A percentile compares a stretch with the other conserved stretches of the same genome.
Evolutionary conservation across 2,888 invertebrate species (phyloP).

Genomic region (Auanema freiburgensis): DNA sequence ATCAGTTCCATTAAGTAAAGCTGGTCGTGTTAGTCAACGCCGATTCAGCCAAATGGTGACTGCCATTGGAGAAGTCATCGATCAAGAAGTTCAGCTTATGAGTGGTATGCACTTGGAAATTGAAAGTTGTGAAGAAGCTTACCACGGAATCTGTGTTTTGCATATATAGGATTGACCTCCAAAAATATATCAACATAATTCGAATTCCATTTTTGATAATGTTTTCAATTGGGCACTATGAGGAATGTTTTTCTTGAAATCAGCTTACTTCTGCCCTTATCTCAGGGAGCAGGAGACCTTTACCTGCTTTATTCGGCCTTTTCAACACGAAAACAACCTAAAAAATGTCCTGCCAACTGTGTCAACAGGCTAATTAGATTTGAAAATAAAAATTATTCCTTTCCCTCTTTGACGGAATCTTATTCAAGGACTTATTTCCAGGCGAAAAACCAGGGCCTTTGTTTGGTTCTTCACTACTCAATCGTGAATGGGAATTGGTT

Average conservation of each 20-base stretch:
- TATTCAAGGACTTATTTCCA: conserved; percentile 25
- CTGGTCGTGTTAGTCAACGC: conserved; percentile 32
- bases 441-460: conserved; percentile 46
- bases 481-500: conserved; percentile 67
- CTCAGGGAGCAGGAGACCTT: not conserved
- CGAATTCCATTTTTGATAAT: not conserved
- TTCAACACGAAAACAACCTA: not conserved
- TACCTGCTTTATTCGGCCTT: not conserved
- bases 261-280: not conserved
- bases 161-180: not conserved
- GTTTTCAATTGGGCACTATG: too few relatives aligned
- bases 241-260: not conserved
- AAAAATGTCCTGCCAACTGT: too few relatives aligned
- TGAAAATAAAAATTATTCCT: too few relatives aligned
- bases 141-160: too few relatives aligned
- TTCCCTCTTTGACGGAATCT: too few relatives aligned
- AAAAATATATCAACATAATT: not conserved
- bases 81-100: conserved; percentile 31
- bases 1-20: conserved; percentile 43
- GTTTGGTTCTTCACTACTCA: conserved; percentile 51
- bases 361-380: too few relatives aligned
- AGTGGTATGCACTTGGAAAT: conserved; percentile 2
- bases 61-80: conserved; percentile 47
- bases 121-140: not conserved
- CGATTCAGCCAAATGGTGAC: conserved; percentile 47